Percentiles rank a stretch among this genome's conserved stretches.
Conservation (phyloP, 2,888 invertebrate species). For the Apodemia hepburni region DNA sequence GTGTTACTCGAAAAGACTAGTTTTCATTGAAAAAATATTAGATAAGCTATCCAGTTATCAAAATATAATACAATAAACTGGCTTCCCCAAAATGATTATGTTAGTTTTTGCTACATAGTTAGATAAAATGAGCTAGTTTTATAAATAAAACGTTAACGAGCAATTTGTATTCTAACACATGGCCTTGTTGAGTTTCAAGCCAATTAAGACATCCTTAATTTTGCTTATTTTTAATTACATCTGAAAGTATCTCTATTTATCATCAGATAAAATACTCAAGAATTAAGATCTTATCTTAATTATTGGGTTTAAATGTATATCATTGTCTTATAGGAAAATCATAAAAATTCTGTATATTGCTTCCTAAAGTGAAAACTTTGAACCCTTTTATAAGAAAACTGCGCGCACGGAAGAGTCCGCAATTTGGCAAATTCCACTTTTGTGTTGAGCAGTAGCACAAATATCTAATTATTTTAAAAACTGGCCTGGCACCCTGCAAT, state of each 20-base stretch:
- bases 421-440: no score
- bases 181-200: slow-evolving; percentile 8
- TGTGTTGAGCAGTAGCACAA: no score
- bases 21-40: slow-evolving; percentile 6
- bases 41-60: slow-evolving; percentile 8
- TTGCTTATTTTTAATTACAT: slow-evolving; percentile 6
- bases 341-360: no score
- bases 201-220: slow-evolving; percentile 5
- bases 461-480: no score
- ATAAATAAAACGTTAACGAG: slow-evolving; percentile 4
- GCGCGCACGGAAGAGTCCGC: no score
- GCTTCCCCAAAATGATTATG: slow-evolving; percentile 15
- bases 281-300: neutral
- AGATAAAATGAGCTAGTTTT: slow-evolving; percentile 8
- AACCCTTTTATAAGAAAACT: no score
- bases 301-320: neutral
- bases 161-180: slow-evolving; percentile 8
- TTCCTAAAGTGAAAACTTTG: no score
- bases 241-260: neutral
- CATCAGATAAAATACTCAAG: neutral
- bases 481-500: no score
- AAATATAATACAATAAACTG: slow-evolving; percentile 13
- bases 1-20: slow-evolving; percentile 1
- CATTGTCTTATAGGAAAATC: neutral
- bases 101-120: slow-evolving; percentile 5